A percentile compares a stretch with the other conserved stretches of the same genome.
Conservation (phyloP, 1,140 invertebrate genomes). For the Trissolcus basalis region DNA sequence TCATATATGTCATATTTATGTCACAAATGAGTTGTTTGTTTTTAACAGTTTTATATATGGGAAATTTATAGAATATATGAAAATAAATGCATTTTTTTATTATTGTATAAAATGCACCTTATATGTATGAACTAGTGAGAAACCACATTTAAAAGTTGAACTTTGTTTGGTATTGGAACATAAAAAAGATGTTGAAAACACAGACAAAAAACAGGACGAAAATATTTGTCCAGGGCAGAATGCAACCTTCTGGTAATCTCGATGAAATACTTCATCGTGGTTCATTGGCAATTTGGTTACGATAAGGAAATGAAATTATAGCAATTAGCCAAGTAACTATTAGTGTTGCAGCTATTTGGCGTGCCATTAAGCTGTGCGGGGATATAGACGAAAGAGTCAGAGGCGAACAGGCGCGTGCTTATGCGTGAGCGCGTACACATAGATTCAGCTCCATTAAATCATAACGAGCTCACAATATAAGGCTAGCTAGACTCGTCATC, state of each 20-base stretch:
- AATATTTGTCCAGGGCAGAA: slow-evolving; percentile 42
- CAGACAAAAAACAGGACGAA: slow-evolving; percentile 22
- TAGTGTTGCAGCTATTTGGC: slow-evolving; percentile 68
- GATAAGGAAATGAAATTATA: slow-evolving; percentile 67
- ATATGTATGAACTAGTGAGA: no score
- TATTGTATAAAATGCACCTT: no score
- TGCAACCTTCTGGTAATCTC: slow-evolving; percentile 38
- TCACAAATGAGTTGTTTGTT: no score
- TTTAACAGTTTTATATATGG: no score
- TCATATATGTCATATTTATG: no score
- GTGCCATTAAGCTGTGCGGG: slow-evolving; percentile 67
- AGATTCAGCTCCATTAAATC: slow-evolving; percentile 71
- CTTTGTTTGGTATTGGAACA: no score
- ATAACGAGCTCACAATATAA: slow-evolving; percentile 73
- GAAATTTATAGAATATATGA: no score
- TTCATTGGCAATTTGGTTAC: slow-evolving; percentile 58
- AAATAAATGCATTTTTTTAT: no score
- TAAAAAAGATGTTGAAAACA: background rate
- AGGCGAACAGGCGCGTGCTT: slow-evolving; percentile 58
- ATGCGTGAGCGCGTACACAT: slow-evolving; percentile 63
- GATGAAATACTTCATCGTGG: slow-evolving; percentile 51
- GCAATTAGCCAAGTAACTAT: slow-evolving; percentile 70
- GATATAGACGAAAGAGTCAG: slow-evolving; percentile 67
- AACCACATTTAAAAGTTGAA: no score
- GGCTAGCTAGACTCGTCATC: slow-evolving; percentile 53